Percentiles rank a stretch among this genome's conserved stretches.
These are phyloP conservation scores for Ivindomyrus marchei DNA, from an alignment of 2,113 vertebrate species.

Conservation along the genomic window DNA sequence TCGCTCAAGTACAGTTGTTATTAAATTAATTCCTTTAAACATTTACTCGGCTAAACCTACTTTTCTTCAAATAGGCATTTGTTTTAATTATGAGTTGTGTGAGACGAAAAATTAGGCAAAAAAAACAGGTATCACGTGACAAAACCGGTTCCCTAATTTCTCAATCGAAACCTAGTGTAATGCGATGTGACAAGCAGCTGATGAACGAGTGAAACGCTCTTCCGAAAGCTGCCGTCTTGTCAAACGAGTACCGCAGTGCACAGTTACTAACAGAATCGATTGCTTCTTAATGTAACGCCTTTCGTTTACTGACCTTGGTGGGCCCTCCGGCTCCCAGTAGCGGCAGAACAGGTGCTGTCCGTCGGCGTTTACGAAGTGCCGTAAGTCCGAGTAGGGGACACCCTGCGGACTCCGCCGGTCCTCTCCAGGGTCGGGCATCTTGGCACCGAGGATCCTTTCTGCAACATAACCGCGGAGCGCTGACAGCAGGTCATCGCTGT, in stretches of 20 bases:
- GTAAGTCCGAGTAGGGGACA: conserved; percentile 70
- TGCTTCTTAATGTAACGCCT: not conserved
- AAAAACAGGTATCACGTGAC: not conserved
- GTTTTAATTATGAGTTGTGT: not conserved
- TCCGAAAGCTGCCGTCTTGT: not conserved
- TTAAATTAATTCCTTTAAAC: not conserved
- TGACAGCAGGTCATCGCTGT: conserved; percentile 36
- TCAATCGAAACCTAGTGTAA: not conserved
- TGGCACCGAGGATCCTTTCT: conserved; percentile 36
- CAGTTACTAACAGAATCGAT: not conserved
- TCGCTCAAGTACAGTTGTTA: not conserved
- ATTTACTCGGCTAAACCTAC: not conserved
- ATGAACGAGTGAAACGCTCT: not conserved
- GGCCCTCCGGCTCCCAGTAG: conserved; percentile 79
- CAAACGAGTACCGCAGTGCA: not conserved
- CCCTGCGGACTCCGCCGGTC: conserved; percentile 74
- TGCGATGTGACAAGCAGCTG: not conserved
- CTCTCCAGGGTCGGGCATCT: conserved; percentile 79
- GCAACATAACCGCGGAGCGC: conserved; percentile 46
- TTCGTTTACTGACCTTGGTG: conserved; percentile 72
- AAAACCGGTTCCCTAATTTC: not conserved
- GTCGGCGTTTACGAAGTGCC: conserved; percentile 81
- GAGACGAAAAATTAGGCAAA: not conserved
- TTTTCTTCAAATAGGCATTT: not conserved
- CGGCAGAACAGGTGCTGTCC: conserved; percentile 88